Evolutionary conservation across 2,888 invertebrate genomes (phyloP).

Genomic region (Coleophora deauratella): DNA sequence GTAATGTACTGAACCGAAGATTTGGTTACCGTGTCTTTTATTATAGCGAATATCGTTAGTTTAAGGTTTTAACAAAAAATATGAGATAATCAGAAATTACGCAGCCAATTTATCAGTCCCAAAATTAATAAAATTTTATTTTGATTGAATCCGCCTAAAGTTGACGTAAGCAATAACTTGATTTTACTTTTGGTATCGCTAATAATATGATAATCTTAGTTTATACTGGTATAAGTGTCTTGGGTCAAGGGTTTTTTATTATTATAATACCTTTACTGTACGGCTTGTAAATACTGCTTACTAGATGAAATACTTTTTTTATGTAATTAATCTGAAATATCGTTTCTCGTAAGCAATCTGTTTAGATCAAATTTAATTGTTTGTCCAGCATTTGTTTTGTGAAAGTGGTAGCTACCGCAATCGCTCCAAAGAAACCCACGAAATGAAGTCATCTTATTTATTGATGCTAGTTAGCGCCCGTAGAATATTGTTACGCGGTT

Average conservation of each 20-base stretch:
- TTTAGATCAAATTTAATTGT: constrained; percentile 8
- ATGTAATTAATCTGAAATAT: not conserved
- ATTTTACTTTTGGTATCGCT: constrained; percentile 12
- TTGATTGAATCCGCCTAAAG: constrained; percentile 44
- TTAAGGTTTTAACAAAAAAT: not conserved
- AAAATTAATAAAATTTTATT: constrained; percentile 4
- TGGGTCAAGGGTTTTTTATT: constrained; percentile 26
- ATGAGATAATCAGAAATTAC: not conserved
- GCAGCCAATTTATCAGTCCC: constrained; percentile 5
- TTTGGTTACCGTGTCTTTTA: constrained; percentile 39
- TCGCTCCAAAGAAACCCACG: constrained; percentile 52
- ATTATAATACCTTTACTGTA: constrained; percentile 4
- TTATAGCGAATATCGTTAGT: not conserved
- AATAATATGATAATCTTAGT: not conserved
- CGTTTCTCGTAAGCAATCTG: not conserved
- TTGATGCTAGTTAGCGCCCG: constrained; percentile 60
- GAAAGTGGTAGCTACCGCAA: constrained; percentile 17
- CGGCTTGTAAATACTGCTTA: constrained; percentile 1
- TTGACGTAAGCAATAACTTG: constrained; percentile 45
- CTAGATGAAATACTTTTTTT: not conserved
- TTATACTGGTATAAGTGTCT: not conserved
- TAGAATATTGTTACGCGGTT: constrained; percentile 59
- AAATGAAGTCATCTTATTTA: constrained; percentile 66
- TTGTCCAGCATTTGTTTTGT: not conserved
- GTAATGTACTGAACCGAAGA: constrained; percentile 36